Evolutionary conservation across 2,888 invertebrate genomes (phyloP).

Genomic region (Platerodrilus igneus): DNA sequence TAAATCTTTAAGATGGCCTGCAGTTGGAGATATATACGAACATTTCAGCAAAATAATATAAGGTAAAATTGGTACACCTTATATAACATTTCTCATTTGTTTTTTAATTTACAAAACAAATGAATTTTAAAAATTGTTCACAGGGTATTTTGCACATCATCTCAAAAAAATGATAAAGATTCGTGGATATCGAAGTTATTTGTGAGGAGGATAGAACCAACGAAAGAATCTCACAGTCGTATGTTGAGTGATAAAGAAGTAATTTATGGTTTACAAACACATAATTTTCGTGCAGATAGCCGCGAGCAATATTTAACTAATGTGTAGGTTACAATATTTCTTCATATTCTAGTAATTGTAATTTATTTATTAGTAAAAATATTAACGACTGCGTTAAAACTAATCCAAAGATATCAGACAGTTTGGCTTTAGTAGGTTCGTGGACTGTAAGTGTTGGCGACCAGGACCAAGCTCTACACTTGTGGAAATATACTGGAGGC

Average conservation of each 20-base stretch:
- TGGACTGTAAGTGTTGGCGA: slow-evolving; percentile 97
- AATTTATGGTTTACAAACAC: slow-evolving; percentile 92
- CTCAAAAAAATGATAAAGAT: slow-evolving; percentile 51
- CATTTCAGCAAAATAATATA: slow-evolving; percentile 35
- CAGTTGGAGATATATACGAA: slow-evolving; percentile 36
- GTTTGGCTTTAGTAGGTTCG: slow-evolving; percentile 86
- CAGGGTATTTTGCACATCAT: slow-evolving; percentile 43
- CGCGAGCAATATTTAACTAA: slow-evolving; percentile 82
- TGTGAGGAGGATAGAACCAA: slow-evolving; percentile 87
- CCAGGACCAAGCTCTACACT: slow-evolving; percentile 93
- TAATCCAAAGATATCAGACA: slow-evolving; percentile 59
- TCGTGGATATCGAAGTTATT: slow-evolving; percentile 81
- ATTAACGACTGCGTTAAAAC: slow-evolving; percentile 73
- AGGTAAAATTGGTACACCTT: slow-evolving; percentile 32
- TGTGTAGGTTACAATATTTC: slow-evolving; percentile 84
- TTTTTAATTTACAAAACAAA: too few relatives aligned
- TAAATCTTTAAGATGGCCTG: slow-evolving; percentile 42
- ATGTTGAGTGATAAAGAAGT: slow-evolving; percentile 95
- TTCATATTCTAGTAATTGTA: neutral
- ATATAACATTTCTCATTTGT: slow-evolving; percentile 2
- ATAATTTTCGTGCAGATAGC: slow-evolving; percentile 87
- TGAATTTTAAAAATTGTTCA: slow-evolving; percentile 15
- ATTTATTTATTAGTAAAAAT: slow-evolving; percentile 58
- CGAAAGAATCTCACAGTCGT: slow-evolving; percentile 93
- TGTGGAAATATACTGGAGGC: slow-evolving; percentile 94